A percentile compares a stretch with the other conserved stretches of the same genome.
Evolutionary conservation across 2,113 vertebrate genomes (phyloP).

Genomic region (Pycnonotus jocosus): DNA sequence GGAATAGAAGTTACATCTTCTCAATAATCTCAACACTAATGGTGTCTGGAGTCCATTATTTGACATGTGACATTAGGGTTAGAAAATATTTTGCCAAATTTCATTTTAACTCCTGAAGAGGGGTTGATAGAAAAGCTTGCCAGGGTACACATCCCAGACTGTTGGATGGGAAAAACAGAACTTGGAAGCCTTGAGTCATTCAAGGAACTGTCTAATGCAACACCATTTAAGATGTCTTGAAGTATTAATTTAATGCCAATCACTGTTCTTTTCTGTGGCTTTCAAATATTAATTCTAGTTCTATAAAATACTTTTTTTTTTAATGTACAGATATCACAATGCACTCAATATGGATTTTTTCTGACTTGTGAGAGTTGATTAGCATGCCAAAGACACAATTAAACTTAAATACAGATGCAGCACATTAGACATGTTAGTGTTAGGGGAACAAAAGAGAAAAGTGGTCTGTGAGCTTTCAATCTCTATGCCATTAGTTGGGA

Average conservation of each 20-base stretch:
- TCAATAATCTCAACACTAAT: background rate
- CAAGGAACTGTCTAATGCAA: background rate
- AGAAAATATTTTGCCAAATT: background rate
- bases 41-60: background rate
- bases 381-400: background rate
- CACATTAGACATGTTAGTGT: background rate
- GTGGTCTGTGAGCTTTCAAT: background rate
- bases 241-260: background rate
- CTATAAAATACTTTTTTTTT: background rate
- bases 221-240: background rate
- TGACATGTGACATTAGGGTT: background rate
- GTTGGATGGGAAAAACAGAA: background rate
- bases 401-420: background rate
- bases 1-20: background rate
- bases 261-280: background rate
- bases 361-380: background rate
- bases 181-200: background rate
- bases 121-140: background rate
- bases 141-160: background rate
- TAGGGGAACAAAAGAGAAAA: background rate
- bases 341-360: background rate
- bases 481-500: background rate
- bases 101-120: background rate
- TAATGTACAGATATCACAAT: background rate
- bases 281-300: background rate